Percentiles rank a stretch among this genome's conserved stretches.
phyloP scores from a whole-genome alignment of 2,113 vertebrate species.

The Hemiprocne comata region DNA sequence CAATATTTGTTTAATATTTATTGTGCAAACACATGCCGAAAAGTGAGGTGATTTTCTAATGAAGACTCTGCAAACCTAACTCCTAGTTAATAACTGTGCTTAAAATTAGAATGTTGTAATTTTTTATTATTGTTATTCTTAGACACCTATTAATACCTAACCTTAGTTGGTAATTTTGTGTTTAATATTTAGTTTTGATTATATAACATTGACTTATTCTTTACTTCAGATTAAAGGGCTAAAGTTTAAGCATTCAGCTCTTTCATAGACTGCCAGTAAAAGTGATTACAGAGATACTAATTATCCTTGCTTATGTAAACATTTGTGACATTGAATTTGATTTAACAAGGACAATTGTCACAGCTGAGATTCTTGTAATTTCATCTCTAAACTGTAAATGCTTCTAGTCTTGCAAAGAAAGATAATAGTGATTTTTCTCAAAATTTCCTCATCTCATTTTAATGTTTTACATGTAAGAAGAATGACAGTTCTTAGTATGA shows the following conservation, averaged over 20 bases:
- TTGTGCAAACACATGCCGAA: not conserved
- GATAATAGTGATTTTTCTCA: not conserved
- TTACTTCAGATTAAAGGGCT: slow-evolving; percentile 18
- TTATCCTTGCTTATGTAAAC: slow-evolving; percentile 55
- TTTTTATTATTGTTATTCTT: not conserved
- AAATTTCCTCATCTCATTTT: not conserved
- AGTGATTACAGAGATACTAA: slow-evolving; percentile 51
- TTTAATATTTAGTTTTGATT: slow-evolving; percentile 38
- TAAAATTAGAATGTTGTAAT: not conserved
- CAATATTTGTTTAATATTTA: slow-evolving; percentile 19
- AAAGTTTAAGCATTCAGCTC: slow-evolving; percentile 30
- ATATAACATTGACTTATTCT: slow-evolving; percentile 2
- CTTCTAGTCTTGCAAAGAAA: not conserved
- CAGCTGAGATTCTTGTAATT: not conserved
- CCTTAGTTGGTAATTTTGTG: not conserved
- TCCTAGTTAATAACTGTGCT: not conserved
- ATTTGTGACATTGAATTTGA: slow-evolving; percentile 39
- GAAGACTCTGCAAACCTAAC: not conserved
- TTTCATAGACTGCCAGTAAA: slow-evolving; percentile 54
- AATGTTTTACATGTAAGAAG: not conserved
- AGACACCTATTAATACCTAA: not conserved
- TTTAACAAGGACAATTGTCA: slow-evolving; percentile 50
- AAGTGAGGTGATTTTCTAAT: not conserved
- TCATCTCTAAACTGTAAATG: slow-evolving; percentile 23
- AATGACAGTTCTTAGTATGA: not conserved